Percentiles rank a stretch among this genome's conserved stretches.
These are phyloP conservation scores for Percopsis omiscomaycus DNA, from an alignment of 2,797 vertebrate genomes.

Conservation along the genomic window DNA sequence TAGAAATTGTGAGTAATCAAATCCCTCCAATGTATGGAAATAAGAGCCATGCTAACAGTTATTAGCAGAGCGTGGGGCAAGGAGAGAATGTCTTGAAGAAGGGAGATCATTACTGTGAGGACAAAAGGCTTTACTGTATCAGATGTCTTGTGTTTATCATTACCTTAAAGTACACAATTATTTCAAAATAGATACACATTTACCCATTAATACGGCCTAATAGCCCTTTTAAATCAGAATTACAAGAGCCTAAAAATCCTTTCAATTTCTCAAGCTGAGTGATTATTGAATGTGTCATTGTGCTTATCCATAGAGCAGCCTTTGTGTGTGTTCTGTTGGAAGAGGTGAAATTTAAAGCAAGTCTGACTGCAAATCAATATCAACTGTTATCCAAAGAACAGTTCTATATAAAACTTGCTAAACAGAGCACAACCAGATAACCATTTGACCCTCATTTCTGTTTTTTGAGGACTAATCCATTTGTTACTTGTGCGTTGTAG, in stretches of 20 bases:
- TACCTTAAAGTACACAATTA: slow-evolving; percentile 19
- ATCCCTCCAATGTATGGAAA: slow-evolving; percentile 69
- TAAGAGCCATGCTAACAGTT: slow-evolving; percentile 47
- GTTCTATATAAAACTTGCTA: slow-evolving; percentile 60
- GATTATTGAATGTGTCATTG: slow-evolving; percentile 41
- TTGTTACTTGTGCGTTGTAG: slow-evolving; percentile 26
- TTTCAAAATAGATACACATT: too few species aligned
- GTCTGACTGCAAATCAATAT: slow-evolving; percentile 67
- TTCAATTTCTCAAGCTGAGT: slow-evolving; percentile 41
- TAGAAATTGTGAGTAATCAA: slow-evolving; percentile 76
- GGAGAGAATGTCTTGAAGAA: neutral
- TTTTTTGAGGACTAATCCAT: slow-evolving; percentile 48
- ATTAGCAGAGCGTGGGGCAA: slow-evolving; percentile 42
- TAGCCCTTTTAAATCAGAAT: slow-evolving; percentile 39
- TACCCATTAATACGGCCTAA: slow-evolving; percentile 18
- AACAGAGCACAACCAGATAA: slow-evolving; percentile 56
- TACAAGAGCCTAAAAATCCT: slow-evolving; percentile 33
- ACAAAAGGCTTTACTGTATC: slow-evolving; percentile 15
- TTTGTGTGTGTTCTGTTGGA: slow-evolving; percentile 57
- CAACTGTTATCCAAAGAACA: slow-evolving; percentile 66
- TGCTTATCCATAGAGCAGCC: slow-evolving; percentile 55
- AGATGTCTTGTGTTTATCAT: slow-evolving; percentile 41
- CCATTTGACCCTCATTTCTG: slow-evolving; percentile 50
- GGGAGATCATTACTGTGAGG: slow-evolving; percentile 11
- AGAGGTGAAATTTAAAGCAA: slow-evolving; percentile 60